Base-by-base conservation (phyloP, 2,797 vertebrate genomes). In the Scolopax rusticola region DNA sequence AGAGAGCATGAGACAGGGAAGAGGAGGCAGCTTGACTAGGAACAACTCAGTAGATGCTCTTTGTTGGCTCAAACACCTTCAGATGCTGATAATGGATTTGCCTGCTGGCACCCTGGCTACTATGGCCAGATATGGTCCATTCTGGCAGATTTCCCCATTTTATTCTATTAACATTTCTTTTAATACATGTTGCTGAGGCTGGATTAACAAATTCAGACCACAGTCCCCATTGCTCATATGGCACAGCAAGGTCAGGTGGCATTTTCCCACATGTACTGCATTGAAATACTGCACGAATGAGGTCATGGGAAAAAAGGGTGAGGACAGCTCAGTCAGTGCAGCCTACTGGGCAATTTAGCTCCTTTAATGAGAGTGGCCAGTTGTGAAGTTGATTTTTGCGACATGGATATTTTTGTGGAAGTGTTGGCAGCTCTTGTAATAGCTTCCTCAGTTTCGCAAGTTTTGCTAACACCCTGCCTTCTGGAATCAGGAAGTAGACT, bases 401-500 rank as follows among this genome's bases (percentile, higher is more conserved):
- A 64, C 61, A 87, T 7, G 38, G 77, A 51, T 71, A 59, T 65
- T 93, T 93, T 25, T 89, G 64, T 94, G 78, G 38, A 60, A 93
- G 76, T 54, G 57, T 69, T 91, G 76, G 54, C 61, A 90, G 54
- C n/a, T 93, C 87, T 95, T 79, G 82, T 79, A 88, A 84, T 59
- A 87, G 25, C 87, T 84, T 95, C 82, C 73, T 94, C 32, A 6
- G 54, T 96, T 92, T 93, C 95, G 87, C 87, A 96, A 93, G 82
- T 96, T 87, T 81, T 76, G 50, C 64, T 78, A 91, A 83, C 15
- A 36, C 38, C 40, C 76, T 93, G 76, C 45, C 45, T 95, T 61
- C 69, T 76, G 65, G 89, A 94, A 95, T 92, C 73, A 73, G 87
- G 73, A 96, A 96, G 76, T n/a, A 70, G 47, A 68, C 6, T 61